Evolutionary conservation across 2,113 vertebrate genomes (phyloP).

Genomic region (Hepsetus odoe): DNA sequence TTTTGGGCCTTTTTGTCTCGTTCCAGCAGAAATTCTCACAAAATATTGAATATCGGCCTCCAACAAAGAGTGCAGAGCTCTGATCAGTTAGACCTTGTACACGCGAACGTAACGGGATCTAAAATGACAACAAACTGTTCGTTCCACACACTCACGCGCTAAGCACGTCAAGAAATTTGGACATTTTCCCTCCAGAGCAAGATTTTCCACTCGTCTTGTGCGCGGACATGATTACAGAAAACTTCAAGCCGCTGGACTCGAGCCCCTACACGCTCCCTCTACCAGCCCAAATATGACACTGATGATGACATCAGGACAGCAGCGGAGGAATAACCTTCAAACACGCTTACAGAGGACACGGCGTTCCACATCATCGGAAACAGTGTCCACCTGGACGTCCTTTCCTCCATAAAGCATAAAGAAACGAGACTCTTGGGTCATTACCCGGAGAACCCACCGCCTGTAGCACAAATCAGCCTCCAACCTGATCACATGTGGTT

Average conservation of each 20-base stretch:
- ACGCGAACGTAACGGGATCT: no score
- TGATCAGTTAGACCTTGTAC: no score
- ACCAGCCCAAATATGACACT: not conserved
- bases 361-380: not conserved
- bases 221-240: constrained; percentile 14
- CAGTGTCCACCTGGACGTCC: not conserved
- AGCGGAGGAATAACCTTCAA: not conserved
- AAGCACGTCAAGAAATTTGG: not conserved
- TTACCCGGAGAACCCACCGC: not conserved
- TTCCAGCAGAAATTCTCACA: no score
- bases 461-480: not conserved
- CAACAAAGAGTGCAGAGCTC: no score
- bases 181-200: not conserved
- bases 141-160: constrained; percentile 12
- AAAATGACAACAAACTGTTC: constrained; percentile 47
- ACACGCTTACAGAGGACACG: not conserved
- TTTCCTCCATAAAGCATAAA: not conserved
- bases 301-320: not conserved
- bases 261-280: not conserved
- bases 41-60: no score
- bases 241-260: constrained; percentile 4
- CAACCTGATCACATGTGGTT: not conserved
- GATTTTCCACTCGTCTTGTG: constrained; percentile 1
- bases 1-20: no score
- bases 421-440: not conserved